phyloP scores from a whole-genome alignment of 2,113 vertebrate species.

The Mirounga angustirostris region DNA sequence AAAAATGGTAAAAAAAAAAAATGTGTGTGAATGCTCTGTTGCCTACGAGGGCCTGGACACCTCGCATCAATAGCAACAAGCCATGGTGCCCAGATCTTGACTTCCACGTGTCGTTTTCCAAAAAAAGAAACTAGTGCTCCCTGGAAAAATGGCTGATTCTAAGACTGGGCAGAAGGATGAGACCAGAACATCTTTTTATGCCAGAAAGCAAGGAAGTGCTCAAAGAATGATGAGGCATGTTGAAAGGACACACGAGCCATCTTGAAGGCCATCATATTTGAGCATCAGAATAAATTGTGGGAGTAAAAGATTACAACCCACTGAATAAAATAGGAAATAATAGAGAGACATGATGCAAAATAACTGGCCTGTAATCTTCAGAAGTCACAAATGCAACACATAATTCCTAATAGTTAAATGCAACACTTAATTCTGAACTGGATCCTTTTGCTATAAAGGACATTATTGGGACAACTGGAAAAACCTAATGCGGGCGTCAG shows the following conservation, averaged over 20 bases:
- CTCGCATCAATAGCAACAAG: not conserved
- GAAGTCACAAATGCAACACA: not conserved
- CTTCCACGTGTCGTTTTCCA: not conserved
- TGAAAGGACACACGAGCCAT: not conserved
- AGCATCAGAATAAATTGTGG: not conserved
- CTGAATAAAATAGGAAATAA: not conserved
- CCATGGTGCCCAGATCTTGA: not conserved
- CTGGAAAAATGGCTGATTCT: not conserved
- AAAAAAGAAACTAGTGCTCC: not conserved
- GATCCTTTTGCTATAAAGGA: not conserved
- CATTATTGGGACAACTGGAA: not conserved
- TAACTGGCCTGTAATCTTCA: not conserved
- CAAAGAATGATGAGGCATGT: not conserved
- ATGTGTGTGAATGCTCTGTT: not conserved
- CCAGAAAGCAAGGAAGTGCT: not conserved
- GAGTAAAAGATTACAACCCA: not conserved
- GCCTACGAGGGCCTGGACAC: not conserved
- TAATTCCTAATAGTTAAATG: not conserved
- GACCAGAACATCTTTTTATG: not conserved
- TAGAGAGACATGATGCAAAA: not conserved
- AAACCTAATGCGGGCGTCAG: not conserved
- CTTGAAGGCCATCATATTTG: not conserved
- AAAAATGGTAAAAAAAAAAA: too few relatives aligned
- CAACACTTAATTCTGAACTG: not conserved
- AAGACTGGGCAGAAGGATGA: not conserved